A percentile compares a stretch with the other conserved stretches of the same genome.
Evolutionary conservation across 2,113 vertebrate species (phyloP).

Genomic region (Sinocyclocheilus anshuiensis): DNA sequence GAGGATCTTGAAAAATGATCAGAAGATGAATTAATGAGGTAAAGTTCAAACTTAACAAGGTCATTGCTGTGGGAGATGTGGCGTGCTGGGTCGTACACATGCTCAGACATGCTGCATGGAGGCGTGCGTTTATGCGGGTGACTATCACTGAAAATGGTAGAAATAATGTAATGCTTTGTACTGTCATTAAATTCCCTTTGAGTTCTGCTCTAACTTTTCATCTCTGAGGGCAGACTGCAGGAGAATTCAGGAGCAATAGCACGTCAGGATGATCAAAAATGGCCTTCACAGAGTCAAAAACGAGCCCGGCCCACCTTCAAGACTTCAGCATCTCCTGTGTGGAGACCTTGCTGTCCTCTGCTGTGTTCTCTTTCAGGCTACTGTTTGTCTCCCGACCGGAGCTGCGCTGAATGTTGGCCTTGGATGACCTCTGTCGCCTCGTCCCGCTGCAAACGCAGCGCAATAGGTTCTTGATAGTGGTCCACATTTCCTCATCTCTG

Average conservation of each 20-base stretch:
- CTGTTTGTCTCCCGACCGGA: conserved; percentile 73
- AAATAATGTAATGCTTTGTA: neutral
- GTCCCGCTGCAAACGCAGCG: conserved; percentile 81
- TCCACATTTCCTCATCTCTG: conserved; percentile 97
- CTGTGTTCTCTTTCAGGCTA: conserved; percentile 62
- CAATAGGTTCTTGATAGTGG: conserved; percentile 89
- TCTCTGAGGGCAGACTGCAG: neutral
- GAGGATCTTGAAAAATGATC: neutral
- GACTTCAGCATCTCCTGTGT: conserved; percentile 59
- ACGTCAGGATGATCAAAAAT: neutral
- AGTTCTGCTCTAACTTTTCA: neutral
- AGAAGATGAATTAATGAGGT: neutral
- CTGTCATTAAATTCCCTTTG: neutral
- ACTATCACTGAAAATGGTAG: neutral
- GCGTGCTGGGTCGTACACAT: neutral
- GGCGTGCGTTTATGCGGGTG: neutral
- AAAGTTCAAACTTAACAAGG: neutral
- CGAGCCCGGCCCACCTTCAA: conserved; percentile 48
- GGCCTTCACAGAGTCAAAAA: neutral
- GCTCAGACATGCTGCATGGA: neutral
- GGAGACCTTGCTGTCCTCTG: conserved; percentile 68
- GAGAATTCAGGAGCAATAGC: neutral
- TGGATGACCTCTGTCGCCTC: conserved; percentile 78
- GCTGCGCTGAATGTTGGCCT: conserved; percentile 79
- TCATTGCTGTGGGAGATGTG: neutral